phyloP scores from a whole-genome alignment of 1,140 invertebrate genomes.

The Calliphora vicina region DNA sequence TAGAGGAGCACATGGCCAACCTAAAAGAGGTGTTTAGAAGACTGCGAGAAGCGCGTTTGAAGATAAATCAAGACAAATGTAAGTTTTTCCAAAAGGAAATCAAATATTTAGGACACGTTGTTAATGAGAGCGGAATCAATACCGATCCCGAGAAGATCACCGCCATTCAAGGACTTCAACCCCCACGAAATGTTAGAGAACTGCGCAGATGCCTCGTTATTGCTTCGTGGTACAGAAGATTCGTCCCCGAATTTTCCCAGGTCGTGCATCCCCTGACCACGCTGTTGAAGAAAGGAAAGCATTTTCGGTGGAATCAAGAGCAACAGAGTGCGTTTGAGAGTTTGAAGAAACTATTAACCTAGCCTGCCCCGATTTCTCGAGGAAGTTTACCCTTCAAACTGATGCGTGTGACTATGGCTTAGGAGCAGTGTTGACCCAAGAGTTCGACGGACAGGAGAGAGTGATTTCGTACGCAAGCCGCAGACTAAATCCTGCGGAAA shows the following conservation, averaged over 20 bases:
- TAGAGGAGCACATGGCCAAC: background rate
- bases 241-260: conserved; percentile 51
- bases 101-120: conserved; percentile 43
- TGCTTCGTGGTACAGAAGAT: conserved; percentile 56
- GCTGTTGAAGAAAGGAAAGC: background rate
- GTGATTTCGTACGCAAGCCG: no score
- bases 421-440: no score
- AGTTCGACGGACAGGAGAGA: no score
- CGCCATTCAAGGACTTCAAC: conserved; percentile 28
- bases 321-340: no score
- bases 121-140: conserved; percentile 24
- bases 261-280: conserved; percentile 51
- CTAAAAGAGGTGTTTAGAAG: background rate
- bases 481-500: no score
- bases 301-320: background rate
- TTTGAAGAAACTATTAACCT: background rate
- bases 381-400: conserved; percentile 36
- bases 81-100: background rate
- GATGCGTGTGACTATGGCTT: conserved; percentile 37
- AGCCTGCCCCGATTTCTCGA: background rate
- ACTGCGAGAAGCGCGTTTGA: background rate
- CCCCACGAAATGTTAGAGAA: conserved; percentile 36
- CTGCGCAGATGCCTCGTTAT: conserved; percentile 53
- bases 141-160: conserved; percentile 38
- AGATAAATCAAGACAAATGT: background rate